A percentile compares a stretch with the other conserved stretches of the same genome.
phyloP scores from a whole-genome alignment of 2,797 vertebrate species.

The Zalophus californianus region DNA sequence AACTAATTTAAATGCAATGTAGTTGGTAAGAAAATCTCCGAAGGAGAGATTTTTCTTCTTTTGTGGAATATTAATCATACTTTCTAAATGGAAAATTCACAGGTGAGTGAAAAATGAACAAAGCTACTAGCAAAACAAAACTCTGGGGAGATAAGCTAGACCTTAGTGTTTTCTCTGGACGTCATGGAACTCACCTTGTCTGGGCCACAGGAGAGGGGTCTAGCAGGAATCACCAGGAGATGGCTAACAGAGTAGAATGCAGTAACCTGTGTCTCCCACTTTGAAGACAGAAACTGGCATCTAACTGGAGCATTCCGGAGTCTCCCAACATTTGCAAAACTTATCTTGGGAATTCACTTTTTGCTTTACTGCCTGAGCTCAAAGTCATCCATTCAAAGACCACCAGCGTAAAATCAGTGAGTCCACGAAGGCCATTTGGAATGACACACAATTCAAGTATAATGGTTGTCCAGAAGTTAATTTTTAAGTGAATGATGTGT shows the following conservation, averaged over 20 bases:
- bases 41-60: neutral
- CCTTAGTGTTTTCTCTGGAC: neutral
- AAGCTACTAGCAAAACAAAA: neutral
- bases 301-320: neutral
- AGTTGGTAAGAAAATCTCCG: neutral
- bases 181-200: neutral
- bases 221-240: neutral
- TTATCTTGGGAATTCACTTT: neutral
- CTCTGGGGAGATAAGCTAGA: neutral
- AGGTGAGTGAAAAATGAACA: slow-evolving; percentile 18
- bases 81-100: slow-evolving; percentile 18
- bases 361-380: neutral
- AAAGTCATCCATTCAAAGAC: neutral
- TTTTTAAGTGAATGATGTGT: neutral
- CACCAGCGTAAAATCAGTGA: neutral
- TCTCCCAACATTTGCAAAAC: neutral
- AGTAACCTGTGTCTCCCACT: neutral
- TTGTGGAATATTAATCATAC: neutral
- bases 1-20: neutral
- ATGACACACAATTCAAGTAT: neutral
- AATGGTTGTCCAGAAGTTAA: neutral
- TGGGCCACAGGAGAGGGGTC: neutral
- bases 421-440: neutral
- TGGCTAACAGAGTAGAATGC: neutral
- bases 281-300: neutral